Conservation (phyloP, 2,888 invertebrate species). For the Nomada fucata region DNA sequence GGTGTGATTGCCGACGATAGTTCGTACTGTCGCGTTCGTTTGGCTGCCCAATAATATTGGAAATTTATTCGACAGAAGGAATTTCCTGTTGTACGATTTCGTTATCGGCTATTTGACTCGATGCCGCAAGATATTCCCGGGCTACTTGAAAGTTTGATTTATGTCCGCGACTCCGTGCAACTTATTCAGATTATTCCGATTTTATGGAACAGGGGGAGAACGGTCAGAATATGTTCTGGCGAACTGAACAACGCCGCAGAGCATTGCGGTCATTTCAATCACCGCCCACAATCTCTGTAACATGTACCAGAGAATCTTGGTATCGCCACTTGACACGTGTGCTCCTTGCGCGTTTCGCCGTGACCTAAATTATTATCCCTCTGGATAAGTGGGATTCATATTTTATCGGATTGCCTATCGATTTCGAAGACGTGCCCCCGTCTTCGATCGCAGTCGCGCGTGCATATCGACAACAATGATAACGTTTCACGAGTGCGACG, state of each 20-base stretch:
- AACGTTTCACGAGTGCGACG: no score
- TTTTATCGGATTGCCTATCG: constrained; percentile 29
- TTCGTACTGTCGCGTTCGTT: background rate
- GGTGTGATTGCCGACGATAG: background rate
- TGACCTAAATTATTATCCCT: constrained; percentile 64
- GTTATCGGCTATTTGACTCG: constrained; percentile 1
- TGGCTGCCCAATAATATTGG: background rate
- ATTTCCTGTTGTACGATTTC: constrained; percentile 19
- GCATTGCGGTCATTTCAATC: constrained; percentile 70
- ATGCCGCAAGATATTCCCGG: background rate
- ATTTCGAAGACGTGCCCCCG: constrained; percentile 16
- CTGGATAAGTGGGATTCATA: constrained; percentile 12
- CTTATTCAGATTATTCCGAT: constrained; percentile 55
- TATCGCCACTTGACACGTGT: constrained; percentile 66
- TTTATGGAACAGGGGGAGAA: constrained; percentile 58
- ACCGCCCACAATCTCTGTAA: constrained; percentile 58
- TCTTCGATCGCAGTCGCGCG: background rate
- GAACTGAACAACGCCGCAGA: constrained; percentile 59
- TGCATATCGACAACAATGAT: background rate
- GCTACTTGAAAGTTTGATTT: constrained; percentile 17
- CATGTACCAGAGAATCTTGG: constrained; percentile 53
- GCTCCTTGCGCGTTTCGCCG: constrained; percentile 50
- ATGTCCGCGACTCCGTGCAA: background rate
- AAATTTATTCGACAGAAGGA: background rate
- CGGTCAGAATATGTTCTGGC: constrained; percentile 57